Evolutionary conservation across 2,888 invertebrate genomes (phyloP), one percentile per base, ranked within the genome.

Genomic region (Laothoe populi): DNA sequence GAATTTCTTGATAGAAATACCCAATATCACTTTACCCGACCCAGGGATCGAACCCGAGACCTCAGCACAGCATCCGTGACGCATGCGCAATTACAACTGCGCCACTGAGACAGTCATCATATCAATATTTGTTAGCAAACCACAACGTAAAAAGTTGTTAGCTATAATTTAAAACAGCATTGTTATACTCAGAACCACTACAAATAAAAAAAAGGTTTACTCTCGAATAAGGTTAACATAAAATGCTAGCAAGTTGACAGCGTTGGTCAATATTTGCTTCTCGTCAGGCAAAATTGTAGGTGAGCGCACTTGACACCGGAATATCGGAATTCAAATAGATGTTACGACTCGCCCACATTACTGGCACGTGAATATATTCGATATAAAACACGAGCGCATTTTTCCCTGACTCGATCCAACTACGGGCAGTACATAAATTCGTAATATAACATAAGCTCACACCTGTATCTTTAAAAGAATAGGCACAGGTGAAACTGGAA

Each of bases 251-350:
- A 81, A 82, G 82, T 82, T 82, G 82, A 76, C 81, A 78, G 71
- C 70, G 71, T 67, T 69, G 71, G 81, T 77, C 82, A 84, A 83
- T 89, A 84, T 90, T 90, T 87, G 82, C 79, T 84, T 88, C 86
- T 88, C 86, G 84, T 87, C 87, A 88, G 80, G 70, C 71, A 70
- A 83, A 79, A 77, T 81, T 82, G 83, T 75, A 81, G 81, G 74
- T 74, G 78, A 79, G 79, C 73, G 76, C 78, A 73, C 79, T 81
- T 81, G 81, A 79, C 82, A 76, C 77, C 74, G 70, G 73, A 68
- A 78, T 85, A 86, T 83, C 84, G 84, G 77, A 80, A 81, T 82
- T 79, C 84, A 88, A 89, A 88, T 81, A 87, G 75, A 82, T 81
- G 75, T 69, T n/a, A 64, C 69, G 58, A 40, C 42, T 49, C 19